phyloP scores from a whole-genome alignment of 2,113 vertebrate genomes.

The Todiramphus chloris region DNA sequence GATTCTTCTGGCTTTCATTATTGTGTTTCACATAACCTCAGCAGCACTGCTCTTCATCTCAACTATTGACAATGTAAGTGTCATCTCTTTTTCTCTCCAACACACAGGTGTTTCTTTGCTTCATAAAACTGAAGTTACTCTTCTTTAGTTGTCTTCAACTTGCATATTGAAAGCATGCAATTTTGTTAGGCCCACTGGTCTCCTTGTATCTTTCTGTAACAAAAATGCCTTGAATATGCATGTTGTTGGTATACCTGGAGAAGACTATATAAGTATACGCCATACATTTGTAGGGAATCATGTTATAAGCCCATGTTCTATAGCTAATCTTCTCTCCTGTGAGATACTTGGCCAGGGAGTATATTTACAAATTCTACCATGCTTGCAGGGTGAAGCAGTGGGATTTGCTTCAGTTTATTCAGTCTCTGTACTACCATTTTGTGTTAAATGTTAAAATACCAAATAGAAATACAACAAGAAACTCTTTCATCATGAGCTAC shows the following conservation, averaged over 20 bases:
- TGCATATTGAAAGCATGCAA: background rate
- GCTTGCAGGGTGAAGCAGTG: background rate
- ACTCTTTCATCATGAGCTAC: background rate
- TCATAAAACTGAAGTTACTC: background rate
- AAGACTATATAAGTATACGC: background rate
- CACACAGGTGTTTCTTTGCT: background rate
- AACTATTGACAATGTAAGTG: constrained; percentile 81
- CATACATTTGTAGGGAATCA: background rate
- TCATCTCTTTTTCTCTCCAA: background rate
- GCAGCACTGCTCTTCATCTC: constrained; percentile 76
- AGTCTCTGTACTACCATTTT: background rate
- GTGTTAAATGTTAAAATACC: background rate
- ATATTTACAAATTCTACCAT: background rate
- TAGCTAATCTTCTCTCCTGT: background rate
- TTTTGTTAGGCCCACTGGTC: background rate
- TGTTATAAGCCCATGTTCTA: background rate
- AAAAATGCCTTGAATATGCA: background rate
- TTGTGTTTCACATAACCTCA: constrained; percentile 80
- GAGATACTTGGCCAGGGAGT: background rate
- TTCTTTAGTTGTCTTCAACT: background rate
- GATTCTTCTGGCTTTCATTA: constrained; percentile 81
- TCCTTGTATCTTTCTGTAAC: background rate
- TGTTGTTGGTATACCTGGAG: background rate
- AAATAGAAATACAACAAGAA: background rate
- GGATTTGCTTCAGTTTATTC: background rate